These are phyloP conservation scores for Tenebrio molitor DNA, from an alignment of 1,140 invertebrate genomes.

Conservation along the genomic window DNA sequence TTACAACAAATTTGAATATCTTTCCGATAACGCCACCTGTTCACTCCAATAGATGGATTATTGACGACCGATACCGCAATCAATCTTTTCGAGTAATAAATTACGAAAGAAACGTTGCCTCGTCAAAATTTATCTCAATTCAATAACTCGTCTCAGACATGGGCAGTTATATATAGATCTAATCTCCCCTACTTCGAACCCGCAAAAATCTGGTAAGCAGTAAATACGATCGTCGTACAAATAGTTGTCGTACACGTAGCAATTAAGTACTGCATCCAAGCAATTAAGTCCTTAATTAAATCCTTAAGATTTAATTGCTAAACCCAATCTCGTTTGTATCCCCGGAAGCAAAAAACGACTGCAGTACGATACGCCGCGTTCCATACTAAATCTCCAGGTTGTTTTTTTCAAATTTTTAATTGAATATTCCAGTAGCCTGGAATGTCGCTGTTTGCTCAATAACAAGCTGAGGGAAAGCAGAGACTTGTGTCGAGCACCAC, in stretches of 20 bases:
- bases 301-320: constrained; percentile 29
- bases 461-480: not conserved
- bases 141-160: not conserved
- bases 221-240: not conserved
- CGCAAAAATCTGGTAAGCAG: not conserved
- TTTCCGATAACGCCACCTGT: not conserved
- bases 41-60: constrained; percentile 1
- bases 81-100: constrained; percentile 20
- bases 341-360: not conserved
- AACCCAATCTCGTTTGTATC: not conserved
- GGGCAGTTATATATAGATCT: not conserved
- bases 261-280: constrained; percentile 26
- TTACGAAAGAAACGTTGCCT: constrained; percentile 11
- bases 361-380: not conserved
- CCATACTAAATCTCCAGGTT: not conserved
- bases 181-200: not conserved
- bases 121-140: constrained; percentile 6
- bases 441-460: constrained; percentile 12
- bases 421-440: constrained; percentile 15
- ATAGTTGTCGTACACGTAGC: constrained; percentile 22
- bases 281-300: constrained; percentile 36
- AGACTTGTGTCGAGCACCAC: constrained; percentile 1
- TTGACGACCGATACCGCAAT: constrained; percentile 15
- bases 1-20: not conserved
- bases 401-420: constrained; percentile 5